phyloP scores from a whole-genome alignment of 2,113 vertebrate species.

The Bubo bubo region DNA sequence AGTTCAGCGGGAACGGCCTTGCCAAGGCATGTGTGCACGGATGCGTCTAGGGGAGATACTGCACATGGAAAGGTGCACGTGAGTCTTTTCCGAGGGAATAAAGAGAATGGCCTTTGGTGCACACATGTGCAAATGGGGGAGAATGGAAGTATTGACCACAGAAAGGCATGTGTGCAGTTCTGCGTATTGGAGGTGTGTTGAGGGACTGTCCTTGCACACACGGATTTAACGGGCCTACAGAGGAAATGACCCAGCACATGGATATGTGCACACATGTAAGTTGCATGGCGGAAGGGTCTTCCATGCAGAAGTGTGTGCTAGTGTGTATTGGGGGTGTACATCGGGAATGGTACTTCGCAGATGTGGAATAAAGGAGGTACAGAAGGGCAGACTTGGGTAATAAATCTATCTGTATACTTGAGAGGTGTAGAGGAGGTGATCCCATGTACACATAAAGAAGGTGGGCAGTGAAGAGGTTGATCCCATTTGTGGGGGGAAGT shows the following conservation, averaged over 20 bases:
- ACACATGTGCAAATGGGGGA: fast-evolving
- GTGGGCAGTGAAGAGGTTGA: fast-evolving
- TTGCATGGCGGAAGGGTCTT: too few species aligned
- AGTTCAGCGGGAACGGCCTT: fast-evolving
- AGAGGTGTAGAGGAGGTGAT: fast-evolving
- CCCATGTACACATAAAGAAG: fast-evolving
- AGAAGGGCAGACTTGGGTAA: too few species aligned
- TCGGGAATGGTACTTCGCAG: background rate
- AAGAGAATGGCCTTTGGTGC: too few species aligned
- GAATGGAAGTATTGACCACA: fast-evolving
- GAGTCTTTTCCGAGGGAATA: background rate
- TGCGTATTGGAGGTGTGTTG: fast-evolving
- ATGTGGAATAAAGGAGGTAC: too few species aligned
- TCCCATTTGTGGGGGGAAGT: fast-evolving
- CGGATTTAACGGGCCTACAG: fast-evolving
- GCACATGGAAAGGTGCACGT: fast-evolving
- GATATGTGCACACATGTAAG: fast-evolving
- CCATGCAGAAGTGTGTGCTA: background rate
- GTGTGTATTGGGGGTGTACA: background rate
- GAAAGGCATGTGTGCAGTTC: fast-evolving
- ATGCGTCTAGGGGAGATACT: fast-evolving
- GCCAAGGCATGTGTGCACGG: fast-evolving
- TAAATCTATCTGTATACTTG: fast-evolving
- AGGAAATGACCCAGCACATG: fast-evolving
- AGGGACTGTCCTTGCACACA: too few species aligned